Percentiles rank a stretch among this genome's conserved stretches.
phyloP scores from a whole-genome alignment of 2,888 invertebrate species.

The Hermodice carunculata region DNA sequence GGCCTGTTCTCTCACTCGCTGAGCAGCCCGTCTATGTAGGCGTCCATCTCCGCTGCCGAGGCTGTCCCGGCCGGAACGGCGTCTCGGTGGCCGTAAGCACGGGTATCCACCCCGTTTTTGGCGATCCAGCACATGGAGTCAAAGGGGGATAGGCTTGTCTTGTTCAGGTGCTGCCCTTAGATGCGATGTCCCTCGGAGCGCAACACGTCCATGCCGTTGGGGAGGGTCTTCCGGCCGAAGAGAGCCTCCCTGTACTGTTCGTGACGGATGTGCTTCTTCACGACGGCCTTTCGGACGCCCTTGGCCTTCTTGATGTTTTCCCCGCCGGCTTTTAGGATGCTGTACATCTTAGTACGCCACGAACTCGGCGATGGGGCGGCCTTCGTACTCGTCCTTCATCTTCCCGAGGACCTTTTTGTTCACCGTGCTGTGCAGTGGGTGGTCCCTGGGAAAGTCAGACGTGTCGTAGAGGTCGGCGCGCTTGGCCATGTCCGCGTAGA shows the following conservation, averaged over 20 bases:
- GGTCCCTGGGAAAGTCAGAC: slow-evolving; percentile 6
- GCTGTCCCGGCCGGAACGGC: too few species aligned
- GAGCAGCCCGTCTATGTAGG: too few species aligned
- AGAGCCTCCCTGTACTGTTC: not conserved
- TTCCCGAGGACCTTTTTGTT: slow-evolving; percentile 1
- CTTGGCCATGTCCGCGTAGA: slow-evolving; percentile 56
- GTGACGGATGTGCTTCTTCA: slow-evolving; percentile 1
- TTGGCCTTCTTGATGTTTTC: slow-evolving; percentile 10
- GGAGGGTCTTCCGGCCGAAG: not conserved
- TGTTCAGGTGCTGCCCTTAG: not conserved
- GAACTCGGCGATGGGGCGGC: not conserved
- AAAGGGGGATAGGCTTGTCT: not conserved
- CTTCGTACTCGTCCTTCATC: not conserved
- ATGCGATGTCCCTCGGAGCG: not conserved
- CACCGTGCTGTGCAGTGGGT: not conserved
- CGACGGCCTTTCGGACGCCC: not conserved
- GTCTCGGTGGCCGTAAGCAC: too few species aligned
- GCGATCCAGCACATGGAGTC: slow-evolving; percentile 1
- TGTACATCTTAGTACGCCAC: not conserved
- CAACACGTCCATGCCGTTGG: not conserved
- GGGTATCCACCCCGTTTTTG: not conserved
- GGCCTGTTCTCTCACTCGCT: too few species aligned
- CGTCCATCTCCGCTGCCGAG: too few species aligned
- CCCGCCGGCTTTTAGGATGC: not conserved
- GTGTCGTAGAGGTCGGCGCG: slow-evolving; percentile 4